A percentile compares a stretch with the other conserved stretches of the same genome.
These are phyloP conservation scores for Sisyra nigra DNA, from an alignment of 2,888 invertebrate genomes.

Conservation along the genomic window DNA sequence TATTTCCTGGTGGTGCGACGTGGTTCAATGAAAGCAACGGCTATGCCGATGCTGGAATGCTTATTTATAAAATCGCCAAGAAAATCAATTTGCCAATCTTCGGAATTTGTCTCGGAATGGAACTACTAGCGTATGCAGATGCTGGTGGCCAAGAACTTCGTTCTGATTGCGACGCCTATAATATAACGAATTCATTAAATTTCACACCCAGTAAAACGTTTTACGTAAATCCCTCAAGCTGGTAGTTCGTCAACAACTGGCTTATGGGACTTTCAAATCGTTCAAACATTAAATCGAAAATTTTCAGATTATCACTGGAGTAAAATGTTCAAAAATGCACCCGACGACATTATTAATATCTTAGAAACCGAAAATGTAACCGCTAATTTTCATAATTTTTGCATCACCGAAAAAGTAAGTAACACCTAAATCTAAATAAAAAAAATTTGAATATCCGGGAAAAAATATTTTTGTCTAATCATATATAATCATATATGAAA, in stretches of 20 bases:
- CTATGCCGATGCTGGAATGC: constrained; percentile 58
- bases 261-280: no score
- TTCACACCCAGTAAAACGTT: constrained; percentile 42
- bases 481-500: no score
- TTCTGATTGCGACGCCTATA: constrained; percentile 38
- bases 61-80: constrained; percentile 49
- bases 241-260: neutral
- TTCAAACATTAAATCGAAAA: no score
- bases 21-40: constrained; percentile 53
- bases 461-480: no score
- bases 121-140: constrained; percentile 51
- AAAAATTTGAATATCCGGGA: no score
- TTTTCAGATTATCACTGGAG: constrained; percentile 40
- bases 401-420: constrained; percentile 44
- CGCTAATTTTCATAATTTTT: constrained; percentile 56
- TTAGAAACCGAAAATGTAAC: constrained; percentile 48
- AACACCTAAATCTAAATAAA: neutral
- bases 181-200: constrained; percentile 43
- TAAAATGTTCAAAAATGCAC: constrained; percentile 44
- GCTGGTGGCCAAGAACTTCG: constrained; percentile 38
- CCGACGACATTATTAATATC: constrained; percentile 37
- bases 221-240: neutral
- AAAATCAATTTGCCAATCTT: constrained; percentile 62
- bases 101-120: constrained; percentile 82
- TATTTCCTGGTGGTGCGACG: constrained; percentile 71